phyloP scores from a whole-genome alignment of 2,797 vertebrate genomes.

The Sebastes itinus region DNA sequence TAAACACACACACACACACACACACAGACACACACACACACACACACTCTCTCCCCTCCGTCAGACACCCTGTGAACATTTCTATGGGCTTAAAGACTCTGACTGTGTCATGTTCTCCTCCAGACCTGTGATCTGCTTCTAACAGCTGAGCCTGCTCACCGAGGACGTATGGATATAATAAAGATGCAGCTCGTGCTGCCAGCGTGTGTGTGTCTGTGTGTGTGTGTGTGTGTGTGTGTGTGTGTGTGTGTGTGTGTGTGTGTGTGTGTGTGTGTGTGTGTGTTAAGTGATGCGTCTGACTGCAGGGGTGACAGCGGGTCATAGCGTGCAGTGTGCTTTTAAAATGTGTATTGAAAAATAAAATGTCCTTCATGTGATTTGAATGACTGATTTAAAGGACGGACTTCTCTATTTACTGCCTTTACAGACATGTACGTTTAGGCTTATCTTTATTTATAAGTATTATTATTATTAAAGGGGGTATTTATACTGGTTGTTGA shows the following conservation, averaged over 20 bases:
- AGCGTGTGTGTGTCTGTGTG: not conserved
- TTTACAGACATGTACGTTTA: not conserved
- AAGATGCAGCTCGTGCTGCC: not conserved
- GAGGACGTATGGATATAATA: slow-evolving; percentile 22
- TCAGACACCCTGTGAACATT: slow-evolving; percentile 46
- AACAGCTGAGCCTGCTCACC: slow-evolving; percentile 39
- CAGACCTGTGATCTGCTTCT: slow-evolving; percentile 35
- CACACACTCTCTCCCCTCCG: not conserved
- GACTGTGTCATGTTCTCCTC: slow-evolving; percentile 54
- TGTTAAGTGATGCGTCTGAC: not conserved
- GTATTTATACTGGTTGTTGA: not conserved
- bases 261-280: not conserved
- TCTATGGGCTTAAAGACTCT: slow-evolving; percentile 64
- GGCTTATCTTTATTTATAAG: not conserved
- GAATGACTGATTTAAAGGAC: not conserved
- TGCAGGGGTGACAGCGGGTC: not conserved
- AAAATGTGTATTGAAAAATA: not conserved
- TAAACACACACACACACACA: not conserved
- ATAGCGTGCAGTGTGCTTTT: not conserved
- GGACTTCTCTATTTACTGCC: not conserved
- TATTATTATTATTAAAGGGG: not conserved
- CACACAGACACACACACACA: not conserved
- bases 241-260: no score
- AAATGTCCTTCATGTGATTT: not conserved
- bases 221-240: no score